phyloP scores from a whole-genome alignment of 2,797 vertebrate species.

The Avahi laniger region DNA sequence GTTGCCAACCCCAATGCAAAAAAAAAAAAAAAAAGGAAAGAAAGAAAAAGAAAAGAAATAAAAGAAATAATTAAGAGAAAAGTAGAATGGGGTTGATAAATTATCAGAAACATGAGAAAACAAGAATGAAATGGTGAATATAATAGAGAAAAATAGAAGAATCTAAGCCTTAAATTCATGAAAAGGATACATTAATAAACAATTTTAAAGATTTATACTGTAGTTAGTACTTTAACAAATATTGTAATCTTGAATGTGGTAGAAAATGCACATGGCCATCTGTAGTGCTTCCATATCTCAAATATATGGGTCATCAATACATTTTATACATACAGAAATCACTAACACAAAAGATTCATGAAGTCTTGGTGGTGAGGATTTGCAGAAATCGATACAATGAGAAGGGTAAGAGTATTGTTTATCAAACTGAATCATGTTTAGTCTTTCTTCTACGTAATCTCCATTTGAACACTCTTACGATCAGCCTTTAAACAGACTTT shows the following conservation, averaged over 20 bases:
- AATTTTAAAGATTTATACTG: not conserved
- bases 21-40: not conserved
- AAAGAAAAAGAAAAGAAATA: no score
- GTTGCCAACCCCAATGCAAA: constrained; percentile 59
- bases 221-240: constrained; percentile 29
- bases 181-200: not conserved
- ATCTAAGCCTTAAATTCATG: not conserved
- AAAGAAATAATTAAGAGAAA: not conserved
- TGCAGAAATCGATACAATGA: not conserved
- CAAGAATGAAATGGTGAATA: constrained; percentile 11
- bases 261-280: not conserved
- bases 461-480: not conserved
- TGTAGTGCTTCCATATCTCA: not conserved
- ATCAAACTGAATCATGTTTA: not conserved
- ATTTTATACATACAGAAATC: not conserved
- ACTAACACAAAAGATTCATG: not conserved
- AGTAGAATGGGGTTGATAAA: not conserved
- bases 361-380: not conserved
- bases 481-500: not conserved
- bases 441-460: not conserved
- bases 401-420: not conserved
- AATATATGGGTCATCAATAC: not conserved
- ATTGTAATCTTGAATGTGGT: not conserved
- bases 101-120: not conserved
- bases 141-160: not conserved